These are phyloP conservation scores for Malurus splendens DNA, from an alignment of 2,797 vertebrate species.

Conservation along the genomic window DNA sequence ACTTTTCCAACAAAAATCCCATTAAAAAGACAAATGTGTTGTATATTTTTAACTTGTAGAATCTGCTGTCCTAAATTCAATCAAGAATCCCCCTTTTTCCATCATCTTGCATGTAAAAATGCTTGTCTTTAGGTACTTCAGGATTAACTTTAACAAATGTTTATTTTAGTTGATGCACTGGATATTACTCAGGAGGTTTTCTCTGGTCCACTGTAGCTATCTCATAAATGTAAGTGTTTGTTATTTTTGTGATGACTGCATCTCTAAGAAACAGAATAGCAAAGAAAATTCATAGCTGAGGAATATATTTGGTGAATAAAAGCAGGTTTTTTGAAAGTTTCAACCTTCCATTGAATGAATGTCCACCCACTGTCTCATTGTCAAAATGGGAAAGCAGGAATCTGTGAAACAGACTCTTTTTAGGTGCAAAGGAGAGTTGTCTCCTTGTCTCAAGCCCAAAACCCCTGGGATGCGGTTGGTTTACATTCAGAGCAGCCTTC, in stretches of 20 bases:
- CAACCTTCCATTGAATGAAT: neutral
- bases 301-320: neutral
- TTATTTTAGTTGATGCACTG: neutral
- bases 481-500: neutral
- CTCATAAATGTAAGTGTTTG: neutral
- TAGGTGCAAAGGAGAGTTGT: neutral
- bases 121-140: neutral
- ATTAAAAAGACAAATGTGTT: neutral
- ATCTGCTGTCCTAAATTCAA: neutral
- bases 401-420: neutral
- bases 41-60: neutral
- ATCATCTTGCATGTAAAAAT: neutral
- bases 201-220: neutral
- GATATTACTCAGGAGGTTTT: neutral
- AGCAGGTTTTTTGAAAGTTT: neutral
- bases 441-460: neutral
- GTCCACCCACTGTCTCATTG: neutral
- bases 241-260: neutral
- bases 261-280: neutral
- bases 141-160: neutral
- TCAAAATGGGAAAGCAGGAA: neutral
- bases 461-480: neutral
- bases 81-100: neutral
- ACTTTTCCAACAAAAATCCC: neutral
- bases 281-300: neutral